Evolutionary conservation across 2,113 vertebrate genomes (phyloP).

Genomic region (Monarcha castaneiventris): DNA sequence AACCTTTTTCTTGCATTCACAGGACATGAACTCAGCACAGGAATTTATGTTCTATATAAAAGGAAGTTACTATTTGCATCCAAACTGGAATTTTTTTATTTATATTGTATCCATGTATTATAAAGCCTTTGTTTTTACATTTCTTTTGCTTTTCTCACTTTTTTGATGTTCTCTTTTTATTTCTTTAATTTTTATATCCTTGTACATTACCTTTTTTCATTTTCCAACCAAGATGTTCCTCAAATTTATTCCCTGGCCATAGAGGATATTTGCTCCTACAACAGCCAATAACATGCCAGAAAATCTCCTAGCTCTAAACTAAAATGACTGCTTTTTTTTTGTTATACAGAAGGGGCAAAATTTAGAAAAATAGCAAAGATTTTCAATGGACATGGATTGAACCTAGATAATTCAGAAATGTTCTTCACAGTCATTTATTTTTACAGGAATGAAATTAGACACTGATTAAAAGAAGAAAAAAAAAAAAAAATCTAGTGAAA

Average conservation of each 20-base stretch:
- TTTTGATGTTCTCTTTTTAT: neutral
- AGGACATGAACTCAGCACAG: neutral
- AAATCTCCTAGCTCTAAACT: neutral
- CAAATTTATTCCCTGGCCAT: neutral
- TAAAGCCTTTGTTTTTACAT: neutral
- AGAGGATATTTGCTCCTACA: neutral
- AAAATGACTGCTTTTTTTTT: neutral
- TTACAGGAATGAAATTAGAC: neutral
- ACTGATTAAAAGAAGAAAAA: neutral
- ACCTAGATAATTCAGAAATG: neutral
- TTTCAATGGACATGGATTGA: neutral
- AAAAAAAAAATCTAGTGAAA: neutral
- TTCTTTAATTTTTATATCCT: neutral
- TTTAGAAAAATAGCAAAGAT: neutral
- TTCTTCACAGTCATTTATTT: neutral
- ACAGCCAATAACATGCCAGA: neutral
- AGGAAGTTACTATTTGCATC: neutral
- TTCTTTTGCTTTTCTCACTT: neutral
- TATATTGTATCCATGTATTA: neutral
- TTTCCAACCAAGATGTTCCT: neutral
- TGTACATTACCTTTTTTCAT: neutral
- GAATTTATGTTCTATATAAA: neutral
- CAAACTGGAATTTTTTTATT: neutral
- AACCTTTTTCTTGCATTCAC: neutral
- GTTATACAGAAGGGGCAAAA: neutral